phyloP scores from a whole-genome alignment of 2,113 vertebrate species.

The Paracanthobrama guichenoti region DNA sequence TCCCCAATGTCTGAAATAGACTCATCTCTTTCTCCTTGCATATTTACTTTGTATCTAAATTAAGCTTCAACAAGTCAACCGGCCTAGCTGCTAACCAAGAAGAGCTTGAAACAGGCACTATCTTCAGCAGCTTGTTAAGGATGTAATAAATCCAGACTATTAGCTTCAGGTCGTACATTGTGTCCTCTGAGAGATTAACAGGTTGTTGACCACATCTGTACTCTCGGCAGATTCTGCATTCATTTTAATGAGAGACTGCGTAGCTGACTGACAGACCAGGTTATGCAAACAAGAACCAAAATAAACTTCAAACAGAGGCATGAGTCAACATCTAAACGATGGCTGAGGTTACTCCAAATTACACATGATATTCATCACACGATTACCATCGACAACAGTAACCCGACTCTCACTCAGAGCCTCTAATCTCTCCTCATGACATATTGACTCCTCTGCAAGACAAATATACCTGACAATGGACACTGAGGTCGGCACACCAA shows the following conservation, averaged over 20 bases:
- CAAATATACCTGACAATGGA: conserved; percentile 2
- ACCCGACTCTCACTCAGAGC: conserved; percentile 2
- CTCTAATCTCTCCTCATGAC: conserved; percentile 7
- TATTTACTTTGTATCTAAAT: neutral
- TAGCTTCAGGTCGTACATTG: neutral
- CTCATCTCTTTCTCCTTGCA: neutral
- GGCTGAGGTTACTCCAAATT: conserved; percentile 9
- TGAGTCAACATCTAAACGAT: conserved; percentile 17
- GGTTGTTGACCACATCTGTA: conserved; percentile 36
- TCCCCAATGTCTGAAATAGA: neutral
- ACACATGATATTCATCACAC: conserved; percentile 27
- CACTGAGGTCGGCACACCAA: neutral
- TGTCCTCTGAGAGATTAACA: conserved; percentile 38
- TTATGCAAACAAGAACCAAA: conserved; percentile 20
- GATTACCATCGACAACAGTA: conserved; percentile 32
- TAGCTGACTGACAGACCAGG: neutral
- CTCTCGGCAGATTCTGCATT: neutral
- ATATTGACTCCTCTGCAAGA: conserved; percentile 11
- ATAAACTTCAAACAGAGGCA: conserved; percentile 29
- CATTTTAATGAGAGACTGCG: conserved; percentile 24
- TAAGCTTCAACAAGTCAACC: neutral
- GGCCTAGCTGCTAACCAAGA: neutral
- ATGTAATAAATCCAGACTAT: conserved; percentile 32
- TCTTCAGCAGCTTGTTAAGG: neutral
- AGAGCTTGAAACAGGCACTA: neutral